Percentiles rank a stretch among this genome's conserved stretches.
Evolutionary conservation across 2,797 vertebrate species (phyloP).

Genomic region (Gallirallus australis): DNA sequence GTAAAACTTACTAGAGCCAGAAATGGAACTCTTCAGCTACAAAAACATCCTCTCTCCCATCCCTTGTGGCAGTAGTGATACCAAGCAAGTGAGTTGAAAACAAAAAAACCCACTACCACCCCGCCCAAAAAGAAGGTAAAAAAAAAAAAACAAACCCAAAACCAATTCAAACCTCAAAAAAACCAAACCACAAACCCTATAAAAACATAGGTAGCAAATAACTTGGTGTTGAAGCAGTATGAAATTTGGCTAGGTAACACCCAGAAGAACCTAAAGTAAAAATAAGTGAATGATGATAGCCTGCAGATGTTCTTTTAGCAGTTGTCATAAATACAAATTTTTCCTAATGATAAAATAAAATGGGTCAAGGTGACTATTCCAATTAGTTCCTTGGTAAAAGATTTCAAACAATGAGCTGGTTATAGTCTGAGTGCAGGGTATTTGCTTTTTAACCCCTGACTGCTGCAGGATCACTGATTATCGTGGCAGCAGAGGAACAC

Average conservation of each 20-base stretch:
- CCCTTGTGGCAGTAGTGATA: not conserved
- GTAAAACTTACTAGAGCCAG: not conserved
- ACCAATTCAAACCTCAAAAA: too few relatives aligned
- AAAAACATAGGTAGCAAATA: not conserved
- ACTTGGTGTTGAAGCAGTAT: not conserved
- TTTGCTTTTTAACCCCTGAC: not conserved
- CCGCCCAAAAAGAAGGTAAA: not conserved
- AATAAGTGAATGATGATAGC: not conserved
- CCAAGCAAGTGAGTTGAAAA: not conserved
- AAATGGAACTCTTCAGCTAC: not conserved
- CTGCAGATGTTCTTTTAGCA: not conserved
- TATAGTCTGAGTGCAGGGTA: not conserved
- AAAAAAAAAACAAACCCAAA: too few relatives aligned
- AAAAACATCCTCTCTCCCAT: not conserved
- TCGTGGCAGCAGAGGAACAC: not conserved
- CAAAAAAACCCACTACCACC: too few relatives aligned
- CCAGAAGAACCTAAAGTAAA: not conserved
- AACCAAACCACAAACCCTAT: not conserved
- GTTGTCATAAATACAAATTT: not conserved
- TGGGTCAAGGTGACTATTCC: not conserved
- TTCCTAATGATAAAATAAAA: not conserved
- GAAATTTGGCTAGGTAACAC: not conserved
- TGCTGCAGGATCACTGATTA: not conserved
- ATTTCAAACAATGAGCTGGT: not conserved
- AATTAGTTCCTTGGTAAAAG: not conserved